These are phyloP conservation scores for Equus quagga DNA, from an alignment of 2,113 vertebrate species.

Conservation along the genomic window DNA sequence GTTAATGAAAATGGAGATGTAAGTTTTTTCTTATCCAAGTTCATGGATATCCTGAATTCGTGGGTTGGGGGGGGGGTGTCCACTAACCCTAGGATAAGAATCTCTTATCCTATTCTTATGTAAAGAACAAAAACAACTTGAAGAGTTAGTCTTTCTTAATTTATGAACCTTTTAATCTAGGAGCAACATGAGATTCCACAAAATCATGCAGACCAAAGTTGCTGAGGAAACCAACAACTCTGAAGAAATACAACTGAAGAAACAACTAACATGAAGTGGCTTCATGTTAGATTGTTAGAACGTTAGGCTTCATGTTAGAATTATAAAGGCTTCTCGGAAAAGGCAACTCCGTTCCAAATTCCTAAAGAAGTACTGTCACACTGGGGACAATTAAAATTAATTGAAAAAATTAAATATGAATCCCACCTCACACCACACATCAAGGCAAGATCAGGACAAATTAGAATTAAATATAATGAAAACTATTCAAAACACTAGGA, in stretches of 20 bases:
- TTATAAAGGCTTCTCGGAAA: slow-evolving; percentile 41
- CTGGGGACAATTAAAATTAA: neutral
- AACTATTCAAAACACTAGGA: slow-evolving; percentile 12
- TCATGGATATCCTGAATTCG: neutral
- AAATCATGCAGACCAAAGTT: slow-evolving; percentile 16
- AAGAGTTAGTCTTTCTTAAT: neutral
- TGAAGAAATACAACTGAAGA: slow-evolving; percentile 33
- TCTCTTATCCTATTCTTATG: too few relatives aligned
- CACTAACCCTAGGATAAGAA: too few relatives aligned
- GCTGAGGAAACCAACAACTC: slow-evolving; percentile 26
- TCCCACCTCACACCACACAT: neutral
- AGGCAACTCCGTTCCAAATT: slow-evolving; percentile 19
- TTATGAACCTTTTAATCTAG: slow-evolving; percentile 43
- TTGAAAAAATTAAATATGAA: slow-evolving; percentile 6
- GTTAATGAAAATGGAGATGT: slow-evolving; percentile 10
- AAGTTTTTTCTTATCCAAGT: neutral
- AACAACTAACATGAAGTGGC: slow-evolving; percentile 10
- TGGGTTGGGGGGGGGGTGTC: neutral
- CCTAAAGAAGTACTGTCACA: slow-evolving; percentile 13
- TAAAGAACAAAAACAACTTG: slow-evolving; percentile 3
- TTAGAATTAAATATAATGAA: slow-evolving; percentile 33
- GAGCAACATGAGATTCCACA: neutral
- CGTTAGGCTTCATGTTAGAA: neutral
- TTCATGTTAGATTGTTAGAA: too few relatives aligned
- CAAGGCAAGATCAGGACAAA: slow-evolving; percentile 4